Percentiles rank a stretch among this genome's conserved stretches.
Evolutionary conservation across 2,888 invertebrate species (phyloP).

Genomic region (Latrodectus elegans): DNA sequence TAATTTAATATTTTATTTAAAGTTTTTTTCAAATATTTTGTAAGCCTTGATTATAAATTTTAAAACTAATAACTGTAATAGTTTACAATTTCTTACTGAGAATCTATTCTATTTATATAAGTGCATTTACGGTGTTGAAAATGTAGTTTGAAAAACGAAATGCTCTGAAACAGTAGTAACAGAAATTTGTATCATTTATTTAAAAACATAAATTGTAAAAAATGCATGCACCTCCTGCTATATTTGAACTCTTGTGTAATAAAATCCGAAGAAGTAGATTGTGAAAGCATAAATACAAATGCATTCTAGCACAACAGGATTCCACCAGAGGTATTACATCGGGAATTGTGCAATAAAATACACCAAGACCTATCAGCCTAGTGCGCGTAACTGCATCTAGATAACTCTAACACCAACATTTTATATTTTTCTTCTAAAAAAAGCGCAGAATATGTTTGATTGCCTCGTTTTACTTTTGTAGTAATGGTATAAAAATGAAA

Average conservation of each 20-base stretch:
- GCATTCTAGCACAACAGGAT: neutral
- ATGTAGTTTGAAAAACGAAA: no score
- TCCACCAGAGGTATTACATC: neutral
- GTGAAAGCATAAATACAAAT: constrained; percentile 30
- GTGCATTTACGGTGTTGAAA: no score
- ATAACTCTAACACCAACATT: constrained; percentile 40
- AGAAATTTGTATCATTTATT: neutral
- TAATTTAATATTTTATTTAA: no score
- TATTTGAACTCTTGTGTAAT: neutral
- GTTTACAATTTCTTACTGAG: no score
- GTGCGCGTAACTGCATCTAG: constrained; percentile 31
- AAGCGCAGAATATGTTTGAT: constrained; percentile 40
- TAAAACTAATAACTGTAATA: no score
- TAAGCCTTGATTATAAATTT: no score
- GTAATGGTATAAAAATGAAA: neutral
- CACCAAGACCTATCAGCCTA: constrained; percentile 36
- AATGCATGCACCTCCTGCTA: neutral
- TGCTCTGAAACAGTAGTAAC: neutral
- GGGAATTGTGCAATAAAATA: constrained; percentile 42
- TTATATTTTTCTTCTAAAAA: constrained; percentile 17
- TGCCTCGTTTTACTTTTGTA: constrained; percentile 18
- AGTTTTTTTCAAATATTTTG: no score
- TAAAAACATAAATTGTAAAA: neutral
- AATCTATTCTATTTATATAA: no score
- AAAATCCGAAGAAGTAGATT: constrained; percentile 9